Evolutionary conservation across 2,113 vertebrate species (phyloP).

Genomic region (Bambusicola thoracicus): DNA sequence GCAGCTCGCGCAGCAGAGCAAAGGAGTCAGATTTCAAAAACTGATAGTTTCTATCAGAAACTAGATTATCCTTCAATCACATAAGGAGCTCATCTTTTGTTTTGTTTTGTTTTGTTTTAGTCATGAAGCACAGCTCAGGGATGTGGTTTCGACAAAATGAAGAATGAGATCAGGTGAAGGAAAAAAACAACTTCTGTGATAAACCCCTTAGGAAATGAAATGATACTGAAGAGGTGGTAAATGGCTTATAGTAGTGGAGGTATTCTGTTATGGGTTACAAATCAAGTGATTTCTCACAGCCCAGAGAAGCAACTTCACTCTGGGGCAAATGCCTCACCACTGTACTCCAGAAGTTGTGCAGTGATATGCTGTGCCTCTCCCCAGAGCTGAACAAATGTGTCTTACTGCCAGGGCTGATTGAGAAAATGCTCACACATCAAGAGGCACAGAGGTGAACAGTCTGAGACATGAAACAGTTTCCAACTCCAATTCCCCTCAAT

Average conservation of each 20-base stretch:
- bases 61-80: neutral
- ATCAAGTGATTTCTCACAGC: neutral
- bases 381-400: neutral
- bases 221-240: neutral
- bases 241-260: neutral
- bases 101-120: neutral
- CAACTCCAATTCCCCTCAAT: neutral
- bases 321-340: neutral
- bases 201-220: neutral
- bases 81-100: neutral
- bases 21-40: neutral
- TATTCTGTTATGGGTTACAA: neutral
- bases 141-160: neutral
- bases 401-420: neutral
- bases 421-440: neutral
- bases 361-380: neutral
- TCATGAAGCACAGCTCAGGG: neutral
- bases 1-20: accelerated
- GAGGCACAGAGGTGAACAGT: neutral
- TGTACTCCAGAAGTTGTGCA: neutral
- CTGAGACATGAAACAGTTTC: neutral
- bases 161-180: neutral
- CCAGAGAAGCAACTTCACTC: neutral
- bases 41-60: neutral
- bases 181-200: neutral